phyloP scores from a whole-genome alignment of 2,888 invertebrate species.

The Conomelus anceps region DNA sequence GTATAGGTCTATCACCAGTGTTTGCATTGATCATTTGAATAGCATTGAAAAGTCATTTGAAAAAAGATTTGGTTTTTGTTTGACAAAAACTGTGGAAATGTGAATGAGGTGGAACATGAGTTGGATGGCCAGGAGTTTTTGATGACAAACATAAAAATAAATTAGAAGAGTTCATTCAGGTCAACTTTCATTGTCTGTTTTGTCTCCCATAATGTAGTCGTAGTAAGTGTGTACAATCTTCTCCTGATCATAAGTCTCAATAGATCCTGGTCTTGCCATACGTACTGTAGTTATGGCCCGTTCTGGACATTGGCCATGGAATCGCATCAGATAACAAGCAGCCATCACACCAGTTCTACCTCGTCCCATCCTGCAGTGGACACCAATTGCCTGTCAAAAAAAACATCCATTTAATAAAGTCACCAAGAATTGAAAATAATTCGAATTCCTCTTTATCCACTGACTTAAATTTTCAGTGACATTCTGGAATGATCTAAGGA shows the following conservation, averaged over 20 bases:
- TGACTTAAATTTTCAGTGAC: too few species aligned
- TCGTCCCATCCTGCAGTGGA: conserved; percentile 63
- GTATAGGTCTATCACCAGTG: too few species aligned
- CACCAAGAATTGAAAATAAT: too few species aligned
- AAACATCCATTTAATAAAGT: too few species aligned
- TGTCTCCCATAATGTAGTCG: conserved; percentile 48
- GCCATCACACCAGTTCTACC: conserved; percentile 67
- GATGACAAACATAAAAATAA: conserved; percentile 43
- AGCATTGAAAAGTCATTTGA: too few species aligned
- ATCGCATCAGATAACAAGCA: conserved; percentile 63
- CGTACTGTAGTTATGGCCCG: conserved; percentile 55
- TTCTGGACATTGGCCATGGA: conserved; percentile 54
- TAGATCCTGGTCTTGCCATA: conserved; percentile 54
- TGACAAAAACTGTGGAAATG: too few species aligned
- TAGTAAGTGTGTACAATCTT: conserved; percentile 50
- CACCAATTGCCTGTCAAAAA: conserved; percentile 53
- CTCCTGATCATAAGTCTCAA: conserved; percentile 55
- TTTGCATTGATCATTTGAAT: too few species aligned
- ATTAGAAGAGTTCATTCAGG: neutral
- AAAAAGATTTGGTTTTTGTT: too few species aligned
- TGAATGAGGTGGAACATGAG: too few species aligned
- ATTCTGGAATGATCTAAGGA: too few species aligned
- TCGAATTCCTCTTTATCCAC: too few species aligned
- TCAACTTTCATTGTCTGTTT: conserved; percentile 35
- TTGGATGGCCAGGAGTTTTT: too few species aligned